Evolutionary conservation across 1,140 invertebrate species (phyloP).

Genomic region (Heterodera carotae): DNA sequence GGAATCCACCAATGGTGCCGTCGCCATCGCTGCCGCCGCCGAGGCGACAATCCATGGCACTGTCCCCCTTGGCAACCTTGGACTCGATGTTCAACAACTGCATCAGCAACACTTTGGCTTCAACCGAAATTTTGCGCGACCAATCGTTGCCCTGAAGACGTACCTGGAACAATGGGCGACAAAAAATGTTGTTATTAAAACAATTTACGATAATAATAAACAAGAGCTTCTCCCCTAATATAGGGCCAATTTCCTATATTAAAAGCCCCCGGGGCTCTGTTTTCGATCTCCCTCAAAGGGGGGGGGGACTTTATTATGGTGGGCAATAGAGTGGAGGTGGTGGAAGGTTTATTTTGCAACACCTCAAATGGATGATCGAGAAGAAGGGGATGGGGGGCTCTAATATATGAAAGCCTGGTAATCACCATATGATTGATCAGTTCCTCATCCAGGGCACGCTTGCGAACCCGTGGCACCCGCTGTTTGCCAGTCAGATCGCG

Average conservation of each 20-base stretch:
- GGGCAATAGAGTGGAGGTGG: no score
- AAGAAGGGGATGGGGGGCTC: no score
- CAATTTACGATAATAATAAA: not conserved
- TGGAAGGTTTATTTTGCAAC: no score
- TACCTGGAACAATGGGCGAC: conserved; percentile 46
- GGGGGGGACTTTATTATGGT: no score
- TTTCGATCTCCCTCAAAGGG: no score
- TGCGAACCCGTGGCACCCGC: conserved; percentile 56
- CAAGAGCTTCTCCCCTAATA: no score
- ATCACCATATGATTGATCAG: conserved; percentile 63
- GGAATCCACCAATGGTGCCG: not conserved
- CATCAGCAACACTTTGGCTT: conserved; percentile 61
- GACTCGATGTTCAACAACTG: conserved; percentile 64
- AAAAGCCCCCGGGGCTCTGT: no score
- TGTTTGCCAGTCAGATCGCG: conserved; percentile 63
- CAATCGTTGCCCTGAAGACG: conserved; percentile 62
- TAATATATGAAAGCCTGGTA: no score
- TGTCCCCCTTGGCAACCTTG: conserved; percentile 47
- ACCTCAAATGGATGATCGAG: conserved; percentile 11
- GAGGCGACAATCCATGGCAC: not conserved
- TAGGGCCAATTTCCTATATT: no score
- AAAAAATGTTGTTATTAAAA: not conserved
- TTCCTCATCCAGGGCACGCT: conserved; percentile 62
- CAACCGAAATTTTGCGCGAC: conserved; percentile 63
- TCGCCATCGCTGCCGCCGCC: no score